Percentiles rank a stretch among this genome's conserved stretches.
phyloP scores from a whole-genome alignment of 2,888 invertebrate genomes.

The Drosophila multiciliata region DNA sequence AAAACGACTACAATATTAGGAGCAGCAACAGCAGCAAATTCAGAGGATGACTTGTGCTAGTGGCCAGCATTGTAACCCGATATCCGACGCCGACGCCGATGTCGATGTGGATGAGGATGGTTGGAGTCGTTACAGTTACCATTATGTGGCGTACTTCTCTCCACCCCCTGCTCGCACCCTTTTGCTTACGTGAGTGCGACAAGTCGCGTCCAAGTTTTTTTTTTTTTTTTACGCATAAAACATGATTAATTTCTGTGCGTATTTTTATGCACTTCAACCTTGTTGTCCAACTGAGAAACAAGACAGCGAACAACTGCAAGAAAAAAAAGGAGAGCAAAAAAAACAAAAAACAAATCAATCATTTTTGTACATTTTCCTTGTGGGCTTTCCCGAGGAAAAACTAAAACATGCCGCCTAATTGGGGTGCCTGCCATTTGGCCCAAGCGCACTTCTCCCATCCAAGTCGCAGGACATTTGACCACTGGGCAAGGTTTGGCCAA shows the following conservation, averaged over 20 bases:
- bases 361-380: constrained; percentile 55
- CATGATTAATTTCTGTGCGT: constrained; percentile 69
- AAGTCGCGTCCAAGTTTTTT: constrained; percentile 33
- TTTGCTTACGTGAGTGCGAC: background rate
- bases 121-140: background rate
- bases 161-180: background rate
- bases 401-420: constrained; percentile 61
- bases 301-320: constrained; percentile 6
- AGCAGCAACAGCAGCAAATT: background rate
- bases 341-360: constrained; percentile 60
- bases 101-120: background rate
- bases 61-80: constrained; percentile 30
- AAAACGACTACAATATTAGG: background rate
- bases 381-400: constrained; percentile 40
- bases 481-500: constrained; percentile 40
- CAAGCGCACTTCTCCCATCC: constrained; percentile 37
- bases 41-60: background rate
- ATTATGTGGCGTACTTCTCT: background rate
- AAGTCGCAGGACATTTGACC: constrained; percentile 66
- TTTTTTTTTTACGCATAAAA: constrained; percentile 44
- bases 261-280: constrained; percentile 42
- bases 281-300: constrained; percentile 30
- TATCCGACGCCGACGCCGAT: constrained; percentile 20
- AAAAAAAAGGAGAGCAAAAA: background rate
- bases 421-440: constrained; percentile 73